phyloP scores from a whole-genome alignment of 2,888 invertebrate genomes.

The Unio pictorum region DNA sequence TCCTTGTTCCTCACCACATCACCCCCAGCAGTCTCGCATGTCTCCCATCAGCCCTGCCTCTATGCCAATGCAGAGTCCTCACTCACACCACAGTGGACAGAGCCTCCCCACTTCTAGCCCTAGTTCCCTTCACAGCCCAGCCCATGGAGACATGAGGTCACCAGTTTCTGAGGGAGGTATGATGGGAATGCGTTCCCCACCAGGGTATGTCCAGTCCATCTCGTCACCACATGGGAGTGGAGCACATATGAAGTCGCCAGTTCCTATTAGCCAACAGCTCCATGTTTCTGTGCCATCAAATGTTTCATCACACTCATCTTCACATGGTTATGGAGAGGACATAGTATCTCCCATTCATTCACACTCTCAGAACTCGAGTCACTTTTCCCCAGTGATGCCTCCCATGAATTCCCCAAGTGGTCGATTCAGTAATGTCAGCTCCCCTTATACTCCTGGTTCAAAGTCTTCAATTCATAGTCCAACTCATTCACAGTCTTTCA shows the following conservation, averaged over 20 bases:
- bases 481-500: conserved; percentile 21
- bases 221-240: conserved; percentile 11
- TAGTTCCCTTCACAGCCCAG: conserved; percentile 60
- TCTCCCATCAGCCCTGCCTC: conserved; percentile 61
- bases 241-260: conserved; percentile 22
- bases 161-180: conserved; percentile 30
- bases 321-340: conserved; percentile 21
- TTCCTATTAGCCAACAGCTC: conserved; percentile 41
- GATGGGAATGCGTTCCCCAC: conserved; percentile 26
- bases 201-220: conserved; percentile 30
- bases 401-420: conserved; percentile 25
- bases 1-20: conserved; percentile 40
- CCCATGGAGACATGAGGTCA: conserved; percentile 38
- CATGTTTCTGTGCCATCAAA: conserved; percentile 36
- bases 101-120: conserved; percentile 61
- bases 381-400: conserved; percentile 24
- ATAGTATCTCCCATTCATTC: conserved; percentile 15
- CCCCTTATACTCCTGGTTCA: conserved; percentile 45
- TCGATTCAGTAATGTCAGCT: conserved; percentile 41
- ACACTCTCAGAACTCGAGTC: conserved; percentile 13
- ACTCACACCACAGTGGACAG: conserved; percentile 60
- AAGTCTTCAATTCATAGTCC: conserved; percentile 34
- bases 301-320: conserved; percentile 11
- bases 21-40: conserved; percentile 33
- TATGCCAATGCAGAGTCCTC: conserved; percentile 49